These are phyloP conservation scores for Dasyurus viverrinus DNA, from an alignment of 2,113 vertebrate genomes.

Conservation along the genomic window DNA sequence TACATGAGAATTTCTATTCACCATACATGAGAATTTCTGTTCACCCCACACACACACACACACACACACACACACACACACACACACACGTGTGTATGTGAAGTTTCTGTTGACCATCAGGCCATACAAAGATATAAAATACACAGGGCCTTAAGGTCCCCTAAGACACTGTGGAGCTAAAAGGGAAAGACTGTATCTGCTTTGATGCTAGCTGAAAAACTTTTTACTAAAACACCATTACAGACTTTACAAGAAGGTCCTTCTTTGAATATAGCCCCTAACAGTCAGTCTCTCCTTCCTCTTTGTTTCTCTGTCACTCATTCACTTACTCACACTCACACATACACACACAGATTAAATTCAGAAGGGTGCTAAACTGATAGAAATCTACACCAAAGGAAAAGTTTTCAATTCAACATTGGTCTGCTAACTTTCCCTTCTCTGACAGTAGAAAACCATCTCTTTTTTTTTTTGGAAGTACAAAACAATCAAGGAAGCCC, in stretches of 20 bases:
- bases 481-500: conserved; percentile 81
- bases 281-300: background rate
- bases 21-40: conserved; percentile 47
- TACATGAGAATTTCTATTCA: conserved; percentile 51
- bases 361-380: conserved; percentile 46
- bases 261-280: conserved; percentile 62
- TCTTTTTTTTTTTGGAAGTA: conserved; percentile 67
- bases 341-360: conserved; percentile 49
- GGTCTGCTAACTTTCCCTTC: conserved; percentile 44
- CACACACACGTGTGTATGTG: background rate
- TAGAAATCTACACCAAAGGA: conserved; percentile 52
- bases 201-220: conserved; percentile 11
- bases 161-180: conserved; percentile 6
- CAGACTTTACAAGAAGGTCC: conserved; percentile 17
- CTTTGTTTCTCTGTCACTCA: background rate
- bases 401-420: conserved; percentile 48
- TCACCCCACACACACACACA: background rate
- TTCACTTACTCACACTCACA: background rate
- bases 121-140: conserved; percentile 38
- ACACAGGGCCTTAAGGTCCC: conserved; percentile 15
- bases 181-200: conserved; percentile 27
- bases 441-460: conserved; percentile 51
- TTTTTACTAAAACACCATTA: conserved; percentile 39
- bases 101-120: conserved; percentile 40
- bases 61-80: background rate